Percentiles rank a stretch among this genome's conserved stretches.
Conservation (phyloP, 2,797 vertebrate species). For the Denticeps clupeoides region DNA sequence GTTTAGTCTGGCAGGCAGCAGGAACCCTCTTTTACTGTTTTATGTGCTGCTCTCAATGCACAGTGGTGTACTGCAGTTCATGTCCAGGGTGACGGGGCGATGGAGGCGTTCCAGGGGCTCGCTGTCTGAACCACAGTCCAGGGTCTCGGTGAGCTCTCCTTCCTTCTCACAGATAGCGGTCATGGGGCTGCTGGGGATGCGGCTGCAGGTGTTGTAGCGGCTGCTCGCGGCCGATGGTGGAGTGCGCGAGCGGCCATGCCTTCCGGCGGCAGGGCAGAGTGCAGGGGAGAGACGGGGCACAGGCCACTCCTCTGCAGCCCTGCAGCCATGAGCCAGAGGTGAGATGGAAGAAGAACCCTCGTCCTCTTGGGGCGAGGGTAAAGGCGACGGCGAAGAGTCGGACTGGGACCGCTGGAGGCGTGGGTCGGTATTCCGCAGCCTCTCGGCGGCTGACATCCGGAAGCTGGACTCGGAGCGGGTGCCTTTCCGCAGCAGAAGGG, state of each 20-base stretch:
- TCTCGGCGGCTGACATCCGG: slow-evolving; percentile 80
- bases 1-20: no score
- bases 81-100: slow-evolving; percentile 17
- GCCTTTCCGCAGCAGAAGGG: slow-evolving; percentile 81
- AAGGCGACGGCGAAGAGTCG: slow-evolving; percentile 21
- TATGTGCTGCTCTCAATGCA: slow-evolving; percentile 45
- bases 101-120: slow-evolving; percentile 8
- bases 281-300: slow-evolving; percentile 59
- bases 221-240: slow-evolving; percentile 82
- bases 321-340: slow-evolving; percentile 45
- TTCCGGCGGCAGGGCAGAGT: slow-evolving; percentile 42
- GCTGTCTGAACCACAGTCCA: slow-evolving; percentile 21
- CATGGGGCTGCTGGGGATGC: slow-evolving; percentile 78
- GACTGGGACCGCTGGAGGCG: slow-evolving; percentile 50
- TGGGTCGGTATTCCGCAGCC: slow-evolving; percentile 60
- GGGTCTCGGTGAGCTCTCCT: slow-evolving; percentile 50
- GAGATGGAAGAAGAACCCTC: slow-evolving; percentile 3
- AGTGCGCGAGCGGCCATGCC: slow-evolving; percentile 65
- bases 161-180: slow-evolving; percentile 79
- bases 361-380: not conserved
- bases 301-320: slow-evolving; percentile 55
- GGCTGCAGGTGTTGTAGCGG: slow-evolving; percentile 69
- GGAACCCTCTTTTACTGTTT: no score
- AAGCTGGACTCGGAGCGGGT: slow-evolving; percentile 63
- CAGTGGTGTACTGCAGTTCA: slow-evolving; percentile 32